These are phyloP conservation scores for Galago senegalensis DNA, from an alignment of 2,797 vertebrate genomes.

Conservation along the genomic window DNA sequence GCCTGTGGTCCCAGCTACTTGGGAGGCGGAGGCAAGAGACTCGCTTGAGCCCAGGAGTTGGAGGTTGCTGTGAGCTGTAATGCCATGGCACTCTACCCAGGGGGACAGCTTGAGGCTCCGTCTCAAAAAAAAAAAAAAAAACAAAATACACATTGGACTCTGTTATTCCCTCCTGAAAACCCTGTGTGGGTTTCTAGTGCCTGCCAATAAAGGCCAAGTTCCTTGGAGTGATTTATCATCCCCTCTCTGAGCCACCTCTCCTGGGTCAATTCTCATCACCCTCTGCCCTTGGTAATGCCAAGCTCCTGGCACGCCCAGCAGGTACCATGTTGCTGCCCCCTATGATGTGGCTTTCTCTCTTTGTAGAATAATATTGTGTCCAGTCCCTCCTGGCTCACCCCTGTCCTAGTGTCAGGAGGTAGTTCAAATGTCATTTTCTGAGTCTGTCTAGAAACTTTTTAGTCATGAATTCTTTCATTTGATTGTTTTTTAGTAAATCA, in stretches of 20 bases:
- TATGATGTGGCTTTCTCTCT: not conserved
- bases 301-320: not conserved
- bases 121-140: too few relatives aligned
- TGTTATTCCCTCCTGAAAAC: slow-evolving; percentile 47
- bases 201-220: slow-evolving; percentile 42
- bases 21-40: too few relatives aligned
- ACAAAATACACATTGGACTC: slow-evolving; percentile 10
- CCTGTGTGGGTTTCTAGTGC: not conserved
- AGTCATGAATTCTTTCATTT: not conserved
- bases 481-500: not conserved
- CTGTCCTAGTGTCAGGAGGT: not conserved
- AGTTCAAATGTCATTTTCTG: not conserved
- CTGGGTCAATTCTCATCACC: not conserved
- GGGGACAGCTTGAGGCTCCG: too few relatives aligned
- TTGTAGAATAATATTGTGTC: slow-evolving; percentile 27
- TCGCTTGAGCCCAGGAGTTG: too few relatives aligned
- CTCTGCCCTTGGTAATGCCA: not conserved
- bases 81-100: too few relatives aligned
- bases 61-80: too few relatives aligned
- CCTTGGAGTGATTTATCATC: not conserved
- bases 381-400: not conserved
- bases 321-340: fast-evolving
- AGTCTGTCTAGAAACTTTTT: not conserved
- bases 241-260: not conserved
- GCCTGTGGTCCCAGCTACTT: too few relatives aligned